Base-by-base conservation (phyloP, 2,113 vertebrate species). In the Ascaphus truei region DNA sequence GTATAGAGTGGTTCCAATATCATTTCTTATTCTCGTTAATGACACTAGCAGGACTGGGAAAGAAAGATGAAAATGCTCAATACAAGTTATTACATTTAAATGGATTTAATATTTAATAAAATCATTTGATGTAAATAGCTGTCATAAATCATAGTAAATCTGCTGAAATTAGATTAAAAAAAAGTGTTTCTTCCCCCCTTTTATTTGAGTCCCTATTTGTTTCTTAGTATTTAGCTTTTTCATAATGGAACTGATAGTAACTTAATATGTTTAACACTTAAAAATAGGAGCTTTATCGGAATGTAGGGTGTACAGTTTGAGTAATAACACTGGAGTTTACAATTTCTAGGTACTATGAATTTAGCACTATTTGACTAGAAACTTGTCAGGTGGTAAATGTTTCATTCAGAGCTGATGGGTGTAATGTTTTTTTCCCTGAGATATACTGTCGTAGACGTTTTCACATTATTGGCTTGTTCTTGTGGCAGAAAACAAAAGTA, bases 21-120 rank as follows among this genome's bases (percentile, higher is more conserved):
- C 64, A 89, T 89, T 90, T 86, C 87, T 89, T 92, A 90, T 90
- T 90, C 86, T 81, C 73, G 74, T 68, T 90, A 91, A 92, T 91
- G 90, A 89, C 68, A 91, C 84, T 84, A 88, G 83, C 79, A 83
- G 72, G 86, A 77, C 78, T 86, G 79, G 85, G 80, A 90, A 86
- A 88, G 86, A 90, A 89, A 88, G 87, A 90, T 85, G 86, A 89
- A 91, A 90, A 88, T 87, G 89, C 86, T 80, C 85, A 76, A 81
- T 78, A 89, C 81, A 91, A 90, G 80, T 89, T 86, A 91, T 89
- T 90, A 82, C 84, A 81, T 89, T 89, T 89, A 90, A 92, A 92
- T 90, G 86, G 86, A 86, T 85, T 87, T 87, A 88, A 89, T 88
- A 87, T 85, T 91, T 91, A 90, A 91, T 89, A 89, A 90, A 90